Evolutionary conservation across 2,797 vertebrate species (phyloP).

Genomic region (Anisognathus igniventris): DNA sequence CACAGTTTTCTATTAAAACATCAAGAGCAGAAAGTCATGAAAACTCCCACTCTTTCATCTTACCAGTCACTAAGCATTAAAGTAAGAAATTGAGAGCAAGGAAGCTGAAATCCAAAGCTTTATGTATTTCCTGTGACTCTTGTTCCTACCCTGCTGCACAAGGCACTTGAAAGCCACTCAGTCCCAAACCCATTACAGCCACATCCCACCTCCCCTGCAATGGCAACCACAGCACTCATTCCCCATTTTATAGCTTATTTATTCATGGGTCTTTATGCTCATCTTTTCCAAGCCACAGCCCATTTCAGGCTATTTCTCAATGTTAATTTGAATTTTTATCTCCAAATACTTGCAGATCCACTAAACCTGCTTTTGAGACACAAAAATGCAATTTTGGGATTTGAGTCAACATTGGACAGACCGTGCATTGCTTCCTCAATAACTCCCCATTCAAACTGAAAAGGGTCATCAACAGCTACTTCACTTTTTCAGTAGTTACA

Average conservation of each 20-base stretch:
- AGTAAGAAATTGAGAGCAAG: background rate
- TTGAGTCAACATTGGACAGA: background rate
- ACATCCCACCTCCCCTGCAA: background rate
- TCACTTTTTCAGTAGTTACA: background rate
- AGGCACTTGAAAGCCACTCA: background rate
- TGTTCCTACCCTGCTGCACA: background rate
- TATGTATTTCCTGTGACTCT: background rate
- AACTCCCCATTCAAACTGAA: background rate
- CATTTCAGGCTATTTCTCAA: background rate
- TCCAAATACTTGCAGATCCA: background rate
- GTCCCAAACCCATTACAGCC: background rate
- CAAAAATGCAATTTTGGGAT: background rate
- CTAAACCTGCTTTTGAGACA: background rate
- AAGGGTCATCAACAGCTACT: background rate
- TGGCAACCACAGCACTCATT: background rate
- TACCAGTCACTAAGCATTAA: background rate
- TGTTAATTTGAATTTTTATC: constrained; percentile 14
- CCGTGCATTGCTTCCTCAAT: background rate
- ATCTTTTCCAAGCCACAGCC: background rate
- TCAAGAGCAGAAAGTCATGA: background rate
- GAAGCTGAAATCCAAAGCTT: background rate
- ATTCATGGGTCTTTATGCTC: background rate
- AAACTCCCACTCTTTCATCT: background rate
- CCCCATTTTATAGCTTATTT: background rate
- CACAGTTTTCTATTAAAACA: background rate